phyloP scores from a whole-genome alignment of 2,888 invertebrate species.

The Lycocerus yunnanus region DNA sequence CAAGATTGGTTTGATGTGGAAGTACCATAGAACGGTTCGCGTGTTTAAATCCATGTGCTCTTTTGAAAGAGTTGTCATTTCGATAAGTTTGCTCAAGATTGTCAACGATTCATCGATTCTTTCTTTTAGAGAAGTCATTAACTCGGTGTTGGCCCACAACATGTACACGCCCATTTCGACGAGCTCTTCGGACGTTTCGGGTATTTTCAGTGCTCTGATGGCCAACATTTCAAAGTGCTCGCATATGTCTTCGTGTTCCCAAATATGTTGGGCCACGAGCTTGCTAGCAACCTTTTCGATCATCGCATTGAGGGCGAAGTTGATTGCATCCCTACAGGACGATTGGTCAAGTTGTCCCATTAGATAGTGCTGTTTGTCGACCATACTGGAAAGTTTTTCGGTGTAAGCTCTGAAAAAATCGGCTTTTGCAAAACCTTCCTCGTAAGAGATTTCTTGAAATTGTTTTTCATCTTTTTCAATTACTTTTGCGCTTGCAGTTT shows the following conservation, averaged over 20 bases:
- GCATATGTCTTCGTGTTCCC: constrained; percentile 71
- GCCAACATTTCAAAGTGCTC: constrained; percentile 73
- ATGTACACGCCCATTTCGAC: constrained; percentile 80
- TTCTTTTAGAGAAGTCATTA: constrained; percentile 70
- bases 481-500: neutral
- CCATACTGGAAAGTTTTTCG: constrained; percentile 64
- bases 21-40: constrained; percentile 83
- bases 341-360: constrained; percentile 67
- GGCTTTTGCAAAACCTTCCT: constrained; percentile 65
- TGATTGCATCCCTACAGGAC: constrained; percentile 66
- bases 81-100: constrained; percentile 72
- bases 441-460: constrained; percentile 58
- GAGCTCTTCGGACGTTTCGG: constrained; percentile 79
- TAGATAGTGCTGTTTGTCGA: constrained; percentile 71
- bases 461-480: neutral
- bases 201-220: constrained; percentile 70
- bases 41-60: constrained; percentile 82
- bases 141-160: constrained; percentile 73
- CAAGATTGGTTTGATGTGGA: constrained; percentile 78
- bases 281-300: constrained; percentile 66
- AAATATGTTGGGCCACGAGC: constrained; percentile 67
- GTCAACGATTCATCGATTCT: constrained; percentile 70
- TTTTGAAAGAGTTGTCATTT: constrained; percentile 72
- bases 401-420: constrained; percentile 64
- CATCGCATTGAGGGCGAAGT: constrained; percentile 61